Evolutionary conservation across 2,797 vertebrate species (phyloP).

Genomic region (Cryptoblepharus egeriae): DNA sequence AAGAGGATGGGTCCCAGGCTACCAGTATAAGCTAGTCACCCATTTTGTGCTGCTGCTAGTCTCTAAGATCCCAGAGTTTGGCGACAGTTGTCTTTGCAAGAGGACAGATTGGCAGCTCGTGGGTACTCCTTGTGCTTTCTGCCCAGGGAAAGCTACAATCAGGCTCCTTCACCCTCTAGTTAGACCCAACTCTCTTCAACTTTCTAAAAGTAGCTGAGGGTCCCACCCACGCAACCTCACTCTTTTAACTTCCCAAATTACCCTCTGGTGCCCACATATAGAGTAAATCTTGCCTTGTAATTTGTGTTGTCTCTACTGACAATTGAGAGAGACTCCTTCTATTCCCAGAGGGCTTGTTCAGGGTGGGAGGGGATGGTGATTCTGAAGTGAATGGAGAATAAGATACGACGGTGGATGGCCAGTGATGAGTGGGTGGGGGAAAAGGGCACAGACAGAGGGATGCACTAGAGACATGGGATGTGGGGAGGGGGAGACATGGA

Average conservation of each 20-base stretch:
- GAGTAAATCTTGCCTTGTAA: constrained; percentile 71
- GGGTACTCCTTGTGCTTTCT: constrained; percentile 22
- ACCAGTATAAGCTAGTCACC: not conserved
- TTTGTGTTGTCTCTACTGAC: constrained; percentile 68
- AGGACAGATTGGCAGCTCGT: constrained; percentile 32
- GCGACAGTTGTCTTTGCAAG: constrained; percentile 8
- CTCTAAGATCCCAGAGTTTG: not conserved
- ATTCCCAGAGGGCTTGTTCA: constrained; percentile 59
- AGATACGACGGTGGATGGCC: constrained; percentile 16
- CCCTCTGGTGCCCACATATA: constrained; percentile 60
- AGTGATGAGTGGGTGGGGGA: constrained; percentile 32
- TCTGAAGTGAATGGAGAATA: constrained; percentile 13
- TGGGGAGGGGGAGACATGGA: not conserved
- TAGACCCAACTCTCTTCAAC: constrained; percentile 61
- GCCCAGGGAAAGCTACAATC: constrained; percentile 60
- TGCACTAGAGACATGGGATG: constrained; percentile 18
- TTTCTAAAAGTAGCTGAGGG: constrained; percentile 66
- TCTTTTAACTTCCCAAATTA: constrained; percentile 70
- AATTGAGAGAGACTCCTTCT: constrained; percentile 61
- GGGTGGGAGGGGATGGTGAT: constrained; percentile 5
- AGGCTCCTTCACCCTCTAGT: constrained; percentile 55
- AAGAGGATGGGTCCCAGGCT: not conserved
- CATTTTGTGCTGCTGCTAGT: not conserved
- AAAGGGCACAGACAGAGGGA: constrained; percentile 18
- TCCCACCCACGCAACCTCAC: constrained; percentile 62